phyloP scores from a whole-genome alignment of 2,888 invertebrate genomes.

The Opisthograptis luteolata region DNA sequence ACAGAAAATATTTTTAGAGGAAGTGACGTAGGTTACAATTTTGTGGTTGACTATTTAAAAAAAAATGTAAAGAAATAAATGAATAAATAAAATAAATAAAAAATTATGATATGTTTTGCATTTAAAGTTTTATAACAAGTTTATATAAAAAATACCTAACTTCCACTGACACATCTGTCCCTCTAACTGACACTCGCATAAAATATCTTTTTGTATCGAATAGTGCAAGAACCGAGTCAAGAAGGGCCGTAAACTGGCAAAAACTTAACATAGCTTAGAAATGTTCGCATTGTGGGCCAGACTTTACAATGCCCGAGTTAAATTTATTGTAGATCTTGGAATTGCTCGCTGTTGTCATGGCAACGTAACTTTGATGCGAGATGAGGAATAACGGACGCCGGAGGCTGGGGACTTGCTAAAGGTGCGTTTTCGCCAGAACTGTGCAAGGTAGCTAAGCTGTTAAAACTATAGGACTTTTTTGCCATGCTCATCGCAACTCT shows the following conservation, averaged over 20 bases:
- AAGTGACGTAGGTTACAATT: no score
- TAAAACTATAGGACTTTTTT: no score
- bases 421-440: no score
- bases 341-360: conserved; percentile 12
- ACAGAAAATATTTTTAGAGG: no score
- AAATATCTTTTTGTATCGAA: conserved; percentile 47
- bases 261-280: conserved; percentile 49
- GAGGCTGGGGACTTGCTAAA: no score
- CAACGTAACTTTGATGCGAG: conserved; percentile 8
- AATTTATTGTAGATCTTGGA: conserved; percentile 22
- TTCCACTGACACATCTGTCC: conserved; percentile 21
- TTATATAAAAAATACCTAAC: conserved; percentile 7
- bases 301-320: conserved; percentile 23
- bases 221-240: conserved; percentile 52
- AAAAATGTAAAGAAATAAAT: no score
- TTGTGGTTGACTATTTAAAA: no score
- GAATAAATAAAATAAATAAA: no score
- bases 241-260: conserved; percentile 61
- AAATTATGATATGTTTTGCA: no score
- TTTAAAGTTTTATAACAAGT: no score
- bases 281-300: conserved; percentile 43
- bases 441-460: no score
- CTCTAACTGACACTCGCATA: conserved; percentile 16
- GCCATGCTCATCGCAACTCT: no score
- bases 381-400: not conserved